Conservation (phyloP, 2,113 vertebrate genomes). For the Trichomycterus rosablanca region DNA sequence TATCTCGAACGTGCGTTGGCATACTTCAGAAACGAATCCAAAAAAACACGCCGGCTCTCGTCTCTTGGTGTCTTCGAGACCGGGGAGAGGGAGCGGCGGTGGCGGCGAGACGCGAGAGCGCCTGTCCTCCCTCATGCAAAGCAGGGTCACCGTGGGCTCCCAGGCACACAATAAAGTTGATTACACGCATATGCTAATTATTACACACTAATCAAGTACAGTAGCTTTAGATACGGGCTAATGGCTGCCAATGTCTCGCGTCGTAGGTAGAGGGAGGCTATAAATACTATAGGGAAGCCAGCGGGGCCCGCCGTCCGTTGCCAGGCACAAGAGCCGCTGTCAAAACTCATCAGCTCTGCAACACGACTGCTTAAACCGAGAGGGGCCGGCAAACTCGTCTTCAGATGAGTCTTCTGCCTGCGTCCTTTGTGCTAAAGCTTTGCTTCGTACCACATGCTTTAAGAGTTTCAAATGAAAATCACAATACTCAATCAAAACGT, state of each 20-base stretch:
- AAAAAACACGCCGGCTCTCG: slow-evolving; percentile 37
- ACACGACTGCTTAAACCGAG: slow-evolving; percentile 51
- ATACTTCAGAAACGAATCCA: slow-evolving; percentile 34
- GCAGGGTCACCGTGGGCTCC: slow-evolving; percentile 69
- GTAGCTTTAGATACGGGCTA: slow-evolving; percentile 69
- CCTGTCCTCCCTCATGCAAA: slow-evolving; percentile 75
- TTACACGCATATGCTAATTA: slow-evolving; percentile 83
- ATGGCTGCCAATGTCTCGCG: slow-evolving; percentile 58
- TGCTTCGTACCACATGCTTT: too few species aligned
- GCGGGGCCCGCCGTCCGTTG: slow-evolving; percentile 16
- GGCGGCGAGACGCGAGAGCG: slow-evolving; percentile 53
- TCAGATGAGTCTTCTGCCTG: neutral
- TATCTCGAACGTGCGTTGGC: slow-evolving; percentile 18
- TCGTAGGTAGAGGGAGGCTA: slow-evolving; percentile 57
- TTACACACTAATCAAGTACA: slow-evolving; percentile 78
- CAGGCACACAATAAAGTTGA: slow-evolving; percentile 77
- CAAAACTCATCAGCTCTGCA: slow-evolving; percentile 43
- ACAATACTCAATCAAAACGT: too few species aligned
- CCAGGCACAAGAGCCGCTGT: slow-evolving; percentile 53
- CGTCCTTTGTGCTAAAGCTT: neutral
- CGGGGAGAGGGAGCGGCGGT: slow-evolving; percentile 53
- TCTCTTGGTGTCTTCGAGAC: slow-evolving; percentile 48
- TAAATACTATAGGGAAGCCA: slow-evolving; percentile 55
- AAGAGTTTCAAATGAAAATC: slow-evolving; percentile 7
- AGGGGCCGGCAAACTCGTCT: slow-evolving; percentile 9